Evolutionary conservation across 2,113 vertebrate species (phyloP), one percentile per base, ranked within the genome.

Genomic region (Bagarius yarrelli): DNA sequence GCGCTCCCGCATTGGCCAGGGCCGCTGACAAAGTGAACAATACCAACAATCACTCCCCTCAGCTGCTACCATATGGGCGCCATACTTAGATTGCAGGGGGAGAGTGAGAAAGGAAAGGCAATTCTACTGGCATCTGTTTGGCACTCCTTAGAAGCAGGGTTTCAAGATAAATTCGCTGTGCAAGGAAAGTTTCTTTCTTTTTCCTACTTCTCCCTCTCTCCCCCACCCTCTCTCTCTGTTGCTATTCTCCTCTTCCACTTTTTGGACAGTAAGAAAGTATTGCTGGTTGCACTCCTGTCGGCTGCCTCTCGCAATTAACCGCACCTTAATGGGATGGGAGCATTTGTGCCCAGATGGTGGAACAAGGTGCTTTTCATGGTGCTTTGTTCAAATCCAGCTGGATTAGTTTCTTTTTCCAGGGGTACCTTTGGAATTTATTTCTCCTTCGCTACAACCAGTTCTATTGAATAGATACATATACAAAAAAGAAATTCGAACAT

Each of bases 11-110:
- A 89, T 91, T 88, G 85, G 90, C 83, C 88, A 91, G 91, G 89
- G 92, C 90, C 87, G 91, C 92, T 93, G 92, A 94, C 93, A 93
- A 93, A 94, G 91, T 93, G 92, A 92, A 93, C 93, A 93, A 93
- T 93, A 91, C 90, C 90, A 90, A 92, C 91, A 91, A 93, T 93
- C 91, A 91, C 89, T 89, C 89, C 90, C 93, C 89, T 92, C 93
- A 93, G 92, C 92, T 91, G 87, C 80, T 86, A 88, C 92, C 93
- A 94, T 94, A 93, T 94, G 93, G 92, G 87, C 88, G 77, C 90
- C 92, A 93, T 92, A 90, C 91, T 93, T 90, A 90, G 89, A 87
- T 87, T 80, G 82, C 84, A 75, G 83, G 59, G 81, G 81, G 81
- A 85, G 74, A 74, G 59, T 56, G 82, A 79, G 55, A 83, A 84